Percentiles rank a stretch among this genome's conserved stretches.
Evolutionary conservation across 2,888 invertebrate species (phyloP).

Genomic region (Leptopilina drosophilae): DNA sequence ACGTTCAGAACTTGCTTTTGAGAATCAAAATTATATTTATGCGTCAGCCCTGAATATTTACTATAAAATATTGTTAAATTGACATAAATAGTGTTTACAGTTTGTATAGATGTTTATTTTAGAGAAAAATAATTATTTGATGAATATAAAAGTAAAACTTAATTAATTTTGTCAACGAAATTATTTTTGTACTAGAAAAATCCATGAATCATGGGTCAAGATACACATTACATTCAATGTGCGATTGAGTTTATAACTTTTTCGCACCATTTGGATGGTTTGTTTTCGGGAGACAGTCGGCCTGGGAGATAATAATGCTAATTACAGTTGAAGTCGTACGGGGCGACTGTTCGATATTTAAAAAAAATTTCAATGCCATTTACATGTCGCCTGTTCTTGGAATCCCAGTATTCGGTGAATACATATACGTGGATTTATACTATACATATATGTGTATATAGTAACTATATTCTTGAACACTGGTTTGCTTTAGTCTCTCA

Average conservation of each 20-base stretch:
- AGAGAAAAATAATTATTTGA: too few species aligned
- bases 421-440: conserved; percentile 16
- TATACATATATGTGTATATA: neutral
- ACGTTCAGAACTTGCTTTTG: too few species aligned
- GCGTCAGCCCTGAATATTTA: too few species aligned
- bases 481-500: conserved; percentile 9
- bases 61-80: too few species aligned
- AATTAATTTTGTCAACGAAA: too few species aligned
- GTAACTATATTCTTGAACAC: neutral
- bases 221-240: neutral
- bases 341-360: conserved; percentile 61
- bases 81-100: too few species aligned
- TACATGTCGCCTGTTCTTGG: conserved; percentile 66
- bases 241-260: conserved; percentile 58
- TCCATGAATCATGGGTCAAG: too few species aligned
- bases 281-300: conserved; percentile 54
- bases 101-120: too few species aligned
- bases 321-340: conserved; percentile 61
- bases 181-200: too few species aligned
- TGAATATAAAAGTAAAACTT: too few species aligned
- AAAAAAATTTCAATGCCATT: conserved; percentile 68
- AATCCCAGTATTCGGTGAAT: conserved; percentile 60
- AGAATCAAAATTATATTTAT: too few species aligned
- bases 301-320: conserved; percentile 66
- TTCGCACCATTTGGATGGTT: conserved; percentile 46